Evolutionary conservation across 2,113 vertebrate genomes (phyloP).

Genomic region (Rhinolophus sinicus): DNA sequence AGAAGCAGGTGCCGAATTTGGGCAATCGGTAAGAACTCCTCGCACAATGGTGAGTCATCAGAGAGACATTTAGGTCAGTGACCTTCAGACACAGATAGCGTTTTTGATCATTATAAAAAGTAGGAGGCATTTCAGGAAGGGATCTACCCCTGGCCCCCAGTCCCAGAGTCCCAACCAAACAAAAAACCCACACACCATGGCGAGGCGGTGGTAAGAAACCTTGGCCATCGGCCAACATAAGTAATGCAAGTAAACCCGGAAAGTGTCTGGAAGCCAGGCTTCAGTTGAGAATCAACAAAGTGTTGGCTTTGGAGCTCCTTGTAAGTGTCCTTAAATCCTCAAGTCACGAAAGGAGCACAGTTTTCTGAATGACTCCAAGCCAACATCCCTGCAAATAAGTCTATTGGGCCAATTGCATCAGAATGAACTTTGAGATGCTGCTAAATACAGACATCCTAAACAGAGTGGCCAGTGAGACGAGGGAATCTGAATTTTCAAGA

Average conservation of each 20-base stretch:
- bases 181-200: not conserved
- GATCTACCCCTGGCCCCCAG: not conserved
- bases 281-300: not conserved
- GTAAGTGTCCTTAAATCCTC: not conserved
- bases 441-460: not conserved
- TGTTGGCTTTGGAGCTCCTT: not conserved
- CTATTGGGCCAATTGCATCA: not conserved
- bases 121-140: constrained; percentile 12
- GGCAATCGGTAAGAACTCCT: not conserved
- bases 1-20: constrained; percentile 75
- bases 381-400: not conserved
- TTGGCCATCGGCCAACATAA: constrained; percentile 10
- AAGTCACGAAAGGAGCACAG: not conserved
- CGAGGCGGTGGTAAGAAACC: not conserved
- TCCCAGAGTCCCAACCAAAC: not conserved
- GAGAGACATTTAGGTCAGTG: constrained; percentile 46
- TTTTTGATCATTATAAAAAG: constrained; percentile 65
- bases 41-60: not conserved
- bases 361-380: not conserved
- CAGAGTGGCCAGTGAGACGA: not conserved
- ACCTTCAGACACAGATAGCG: constrained; percentile 41
- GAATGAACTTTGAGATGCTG: not conserved
- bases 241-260: not conserved
- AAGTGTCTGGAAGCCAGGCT: not conserved
- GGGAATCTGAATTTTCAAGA: not conserved